A percentile compares a stretch with the other conserved stretches of the same genome.
phyloP scores from a whole-genome alignment of 2,797 vertebrate genomes.

The Poeciliopsis gracilis region DNA sequence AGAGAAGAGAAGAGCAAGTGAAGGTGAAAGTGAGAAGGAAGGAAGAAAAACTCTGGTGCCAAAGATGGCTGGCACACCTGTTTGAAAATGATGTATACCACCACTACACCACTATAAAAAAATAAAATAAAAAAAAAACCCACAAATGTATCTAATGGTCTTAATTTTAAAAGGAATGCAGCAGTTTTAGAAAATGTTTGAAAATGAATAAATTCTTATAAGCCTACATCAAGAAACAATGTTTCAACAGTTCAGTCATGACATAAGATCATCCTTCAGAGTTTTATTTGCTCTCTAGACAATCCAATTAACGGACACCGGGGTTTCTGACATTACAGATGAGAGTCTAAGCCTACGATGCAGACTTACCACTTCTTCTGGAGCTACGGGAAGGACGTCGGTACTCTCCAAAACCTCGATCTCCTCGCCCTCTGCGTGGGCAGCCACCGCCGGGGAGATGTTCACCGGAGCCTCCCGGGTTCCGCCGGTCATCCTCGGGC shows the following conservation, averaged over 20 bases:
- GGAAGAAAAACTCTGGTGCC: constrained; percentile 27
- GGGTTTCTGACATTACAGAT: not conserved
- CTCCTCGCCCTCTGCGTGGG: constrained; percentile 90
- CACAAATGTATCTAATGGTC: no score
- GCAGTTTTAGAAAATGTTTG: not conserved
- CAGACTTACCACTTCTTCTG: constrained; percentile 79
- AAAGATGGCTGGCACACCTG: constrained; percentile 40
- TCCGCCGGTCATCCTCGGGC: constrained; percentile 79
- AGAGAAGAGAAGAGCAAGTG: constrained; percentile 28
- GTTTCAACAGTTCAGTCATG: not conserved
- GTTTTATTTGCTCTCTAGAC: not conserved
- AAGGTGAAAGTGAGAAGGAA: constrained; percentile 33
- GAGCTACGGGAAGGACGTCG: constrained; percentile 79
- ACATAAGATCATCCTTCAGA: not conserved
- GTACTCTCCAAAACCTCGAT: constrained; percentile 92
- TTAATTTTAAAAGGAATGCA: not conserved
- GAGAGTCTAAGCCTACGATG: not conserved
- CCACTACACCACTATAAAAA: not conserved
- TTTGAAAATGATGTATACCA: constrained; percentile 13
- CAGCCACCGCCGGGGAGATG: constrained; percentile 90
- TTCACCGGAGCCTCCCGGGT: constrained; percentile 77
- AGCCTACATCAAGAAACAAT: not conserved
- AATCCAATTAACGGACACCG: not conserved
- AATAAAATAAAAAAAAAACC: no score
- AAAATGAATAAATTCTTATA: not conserved